phyloP scores from a whole-genome alignment of 1,140 invertebrate genomes.

The Dendroctonus valens region DNA sequence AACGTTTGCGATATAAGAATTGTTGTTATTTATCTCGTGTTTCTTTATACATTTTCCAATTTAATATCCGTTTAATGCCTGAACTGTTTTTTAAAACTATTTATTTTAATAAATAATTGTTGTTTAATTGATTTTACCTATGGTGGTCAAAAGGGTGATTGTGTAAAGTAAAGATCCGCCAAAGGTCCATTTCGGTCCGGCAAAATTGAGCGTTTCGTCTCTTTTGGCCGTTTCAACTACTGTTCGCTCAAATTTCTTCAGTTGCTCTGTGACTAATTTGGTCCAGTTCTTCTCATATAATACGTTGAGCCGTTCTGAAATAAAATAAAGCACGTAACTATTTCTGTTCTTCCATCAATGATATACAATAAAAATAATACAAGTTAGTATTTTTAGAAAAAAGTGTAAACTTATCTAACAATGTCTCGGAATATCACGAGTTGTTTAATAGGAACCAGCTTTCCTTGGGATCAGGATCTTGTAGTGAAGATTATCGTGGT shows the following conservation, averaged over 20 bases:
- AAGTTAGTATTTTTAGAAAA: too few relatives aligned
- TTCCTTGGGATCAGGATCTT: too few relatives aligned
- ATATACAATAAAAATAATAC: too few relatives aligned
- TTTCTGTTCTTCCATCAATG: too few relatives aligned
- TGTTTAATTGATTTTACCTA: slow-evolving; percentile 59
- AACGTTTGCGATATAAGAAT: too few relatives aligned
- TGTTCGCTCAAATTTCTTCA: slow-evolving; percentile 73
- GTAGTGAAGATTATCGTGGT: too few relatives aligned
- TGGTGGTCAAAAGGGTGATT: slow-evolving; percentile 81
- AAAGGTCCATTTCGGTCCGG: slow-evolving; percentile 67
- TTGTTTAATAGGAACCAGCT: too few relatives aligned
- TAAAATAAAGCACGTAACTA: slow-evolving; percentile 1
- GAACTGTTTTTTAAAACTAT: background rate
- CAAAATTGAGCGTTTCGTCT: slow-evolving; percentile 41
- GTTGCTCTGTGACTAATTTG: slow-evolving; percentile 67
- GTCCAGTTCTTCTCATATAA: slow-evolving; percentile 83
- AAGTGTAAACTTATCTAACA: too few relatives aligned
- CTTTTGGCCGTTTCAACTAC: slow-evolving; percentile 70
- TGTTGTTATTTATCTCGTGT: too few relatives aligned
- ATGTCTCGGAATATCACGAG: too few relatives aligned
- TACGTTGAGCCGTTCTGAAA: slow-evolving; percentile 75
- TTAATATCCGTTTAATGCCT: too few relatives aligned
- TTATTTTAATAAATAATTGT: background rate
- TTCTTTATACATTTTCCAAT: too few relatives aligned
- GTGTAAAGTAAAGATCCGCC: slow-evolving; percentile 77